A percentile compares a stretch with the other conserved stretches of the same genome.
These are phyloP conservation scores for Zaprionus gabonicus DNA, from an alignment of 1,140 invertebrate genomes.

Conservation along the genomic window DNA sequence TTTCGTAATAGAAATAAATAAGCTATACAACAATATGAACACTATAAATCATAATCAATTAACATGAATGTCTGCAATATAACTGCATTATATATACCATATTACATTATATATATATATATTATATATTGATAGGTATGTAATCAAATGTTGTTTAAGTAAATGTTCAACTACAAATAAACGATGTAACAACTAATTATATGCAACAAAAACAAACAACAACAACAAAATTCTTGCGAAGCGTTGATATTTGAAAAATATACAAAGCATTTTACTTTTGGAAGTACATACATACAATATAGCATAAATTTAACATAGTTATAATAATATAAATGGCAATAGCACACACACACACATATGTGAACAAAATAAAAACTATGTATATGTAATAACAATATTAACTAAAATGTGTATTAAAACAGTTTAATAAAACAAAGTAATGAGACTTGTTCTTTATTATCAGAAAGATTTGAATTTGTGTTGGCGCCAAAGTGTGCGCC, in stretches of 20 bases:
- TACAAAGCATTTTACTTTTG: slow-evolving; percentile 62
- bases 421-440: slow-evolving; percentile 35
- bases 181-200: slow-evolving; percentile 1
- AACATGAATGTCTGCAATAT: slow-evolving; percentile 49
- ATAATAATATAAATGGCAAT: slow-evolving; percentile 22
- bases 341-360: slow-evolving; percentile 40
- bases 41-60: slow-evolving; percentile 35
- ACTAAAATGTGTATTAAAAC: slow-evolving; percentile 60
- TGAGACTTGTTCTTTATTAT: slow-evolving; percentile 19
- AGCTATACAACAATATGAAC: slow-evolving; percentile 22
- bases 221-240: slow-evolving; percentile 22
- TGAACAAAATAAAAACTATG: slow-evolving; percentile 31
- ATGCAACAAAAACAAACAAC: slow-evolving; percentile 3
- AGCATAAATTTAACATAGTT: slow-evolving; percentile 69
- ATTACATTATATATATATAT: slow-evolving; percentile 35
- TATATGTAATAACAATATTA: slow-evolving; percentile 62
- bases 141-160: slow-evolving; percentile 58
- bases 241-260: slow-evolving; percentile 61
- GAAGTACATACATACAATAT: slow-evolving; percentile 59
- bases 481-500: neutral
- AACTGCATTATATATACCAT: slow-evolving; percentile 63
- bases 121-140: slow-evolving; percentile 39
- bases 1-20: slow-evolving; percentile 17
- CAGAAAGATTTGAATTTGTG: neutral
- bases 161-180: slow-evolving; percentile 15